phyloP scores from a whole-genome alignment of 2,797 vertebrate species.

The Staurois parvus region DNA sequence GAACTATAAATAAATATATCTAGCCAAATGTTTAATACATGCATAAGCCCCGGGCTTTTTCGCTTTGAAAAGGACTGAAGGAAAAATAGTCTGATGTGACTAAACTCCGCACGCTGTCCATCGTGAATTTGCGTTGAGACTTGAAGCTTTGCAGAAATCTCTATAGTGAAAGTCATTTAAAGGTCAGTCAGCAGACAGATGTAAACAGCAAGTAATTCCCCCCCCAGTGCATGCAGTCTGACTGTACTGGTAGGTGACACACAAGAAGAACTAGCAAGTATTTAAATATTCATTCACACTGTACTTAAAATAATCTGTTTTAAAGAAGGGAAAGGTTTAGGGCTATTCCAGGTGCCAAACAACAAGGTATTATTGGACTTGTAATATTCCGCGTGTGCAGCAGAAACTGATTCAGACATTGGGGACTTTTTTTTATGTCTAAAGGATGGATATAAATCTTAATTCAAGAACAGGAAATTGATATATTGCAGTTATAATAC shows the following conservation, averaged over 20 bases:
- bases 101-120: not conserved
- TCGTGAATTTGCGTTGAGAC: slow-evolving; percentile 15
- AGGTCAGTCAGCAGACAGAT: slow-evolving; percentile 52
- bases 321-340: no score
- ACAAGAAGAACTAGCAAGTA: not conserved
- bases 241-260: slow-evolving; percentile 36
- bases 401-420: no score
- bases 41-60: not conserved
- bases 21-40: not conserved
- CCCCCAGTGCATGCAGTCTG: slow-evolving; percentile 25
- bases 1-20: not conserved
- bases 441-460: no score
- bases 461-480: no score
- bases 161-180: slow-evolving; percentile 55
- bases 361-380: no score
- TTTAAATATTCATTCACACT: no score
- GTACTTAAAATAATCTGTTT: no score
- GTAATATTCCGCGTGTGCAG: no score
- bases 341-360: no score
- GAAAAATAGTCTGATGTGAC: not conserved
- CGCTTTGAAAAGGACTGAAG: slow-evolving; percentile 1
- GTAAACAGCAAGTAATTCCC: slow-evolving; percentile 38
- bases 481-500: no score
- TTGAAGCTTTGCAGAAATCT: slow-evolving; percentile 21
- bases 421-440: no score